Conservation (phyloP, 2,797 vertebrate species). For the Rhynchonycteris naso region DNA sequence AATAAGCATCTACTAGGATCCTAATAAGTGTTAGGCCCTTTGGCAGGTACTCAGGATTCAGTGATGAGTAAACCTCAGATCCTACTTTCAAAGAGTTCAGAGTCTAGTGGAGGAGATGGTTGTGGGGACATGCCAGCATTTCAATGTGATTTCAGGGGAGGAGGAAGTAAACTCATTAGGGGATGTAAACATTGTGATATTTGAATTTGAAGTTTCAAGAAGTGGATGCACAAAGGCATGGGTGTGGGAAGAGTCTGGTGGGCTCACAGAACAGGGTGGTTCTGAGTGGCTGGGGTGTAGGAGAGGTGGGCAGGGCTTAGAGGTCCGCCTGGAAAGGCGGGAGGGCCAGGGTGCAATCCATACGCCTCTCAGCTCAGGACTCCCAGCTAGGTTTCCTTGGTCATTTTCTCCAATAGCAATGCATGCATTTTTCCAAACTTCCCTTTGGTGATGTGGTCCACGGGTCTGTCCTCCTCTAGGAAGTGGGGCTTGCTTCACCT, state of each 20-base stretch:
- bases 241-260: neutral
- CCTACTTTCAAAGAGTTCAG: neutral
- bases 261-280: neutral
- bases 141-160: neutral
- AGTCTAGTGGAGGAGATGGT: neutral
- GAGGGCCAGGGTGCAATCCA: neutral
- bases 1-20: neutral
- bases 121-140: neutral
- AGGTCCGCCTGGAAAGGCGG: neutral
- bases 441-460: neutral
- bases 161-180: neutral
- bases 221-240: neutral
- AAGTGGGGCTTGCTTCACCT: neutral
- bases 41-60: neutral
- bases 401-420: neutral
- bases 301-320: neutral
- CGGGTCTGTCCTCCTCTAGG: neutral
- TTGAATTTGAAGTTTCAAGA: slow-evolving; percentile 27
- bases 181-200: neutral
- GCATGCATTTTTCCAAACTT: neutral
- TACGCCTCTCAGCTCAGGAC: neutral
- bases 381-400: neutral
- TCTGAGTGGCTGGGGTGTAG: neutral
- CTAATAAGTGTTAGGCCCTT: neutral
- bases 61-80: neutral